These are phyloP conservation scores for Neodiprion fabricii DNA, from an alignment of 1,140 invertebrate genomes.

Conservation along the genomic window DNA sequence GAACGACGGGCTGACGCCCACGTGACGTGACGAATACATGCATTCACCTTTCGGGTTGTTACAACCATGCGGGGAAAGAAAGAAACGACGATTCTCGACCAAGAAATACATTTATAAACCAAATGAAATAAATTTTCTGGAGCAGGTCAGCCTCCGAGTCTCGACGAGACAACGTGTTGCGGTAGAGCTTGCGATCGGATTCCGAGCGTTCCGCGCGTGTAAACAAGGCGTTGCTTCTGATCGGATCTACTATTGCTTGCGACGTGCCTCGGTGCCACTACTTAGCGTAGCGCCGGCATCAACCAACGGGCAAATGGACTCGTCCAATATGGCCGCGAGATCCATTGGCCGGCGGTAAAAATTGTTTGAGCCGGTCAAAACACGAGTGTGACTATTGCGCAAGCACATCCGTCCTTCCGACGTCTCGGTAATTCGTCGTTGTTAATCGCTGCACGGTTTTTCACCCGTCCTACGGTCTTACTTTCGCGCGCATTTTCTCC, in stretches of 20 bases:
- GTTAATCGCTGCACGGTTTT: not conserved
- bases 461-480: slow-evolving; percentile 21
- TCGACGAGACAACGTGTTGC: not conserved
- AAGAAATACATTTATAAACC: not conserved
- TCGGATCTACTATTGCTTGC: not conserved
- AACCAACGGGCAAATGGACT: slow-evolving; percentile 49
- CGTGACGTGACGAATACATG: slow-evolving; percentile 2
- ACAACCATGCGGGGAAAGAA: too few relatives aligned
- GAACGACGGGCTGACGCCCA: slow-evolving; percentile 14
- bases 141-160: not conserved
- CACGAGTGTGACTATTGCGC: slow-evolving; percentile 11
- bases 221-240: not conserved
- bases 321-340: slow-evolving; percentile 54
- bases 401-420: not conserved
- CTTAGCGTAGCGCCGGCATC: slow-evolving; percentile 12
- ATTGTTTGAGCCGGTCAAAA: slow-evolving; percentile 21
- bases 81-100: too few relatives aligned
- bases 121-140: not conserved
- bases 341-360: slow-evolving; percentile 26
- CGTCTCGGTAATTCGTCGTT: not conserved
- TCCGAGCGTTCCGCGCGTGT: not conserved
- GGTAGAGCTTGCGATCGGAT: not conserved
- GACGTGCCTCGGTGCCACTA: not conserved
- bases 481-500: not conserved
- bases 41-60: too few relatives aligned